phyloP scores from a whole-genome alignment of 2,797 vertebrate species.

The Bovichtus variegatus region DNA sequence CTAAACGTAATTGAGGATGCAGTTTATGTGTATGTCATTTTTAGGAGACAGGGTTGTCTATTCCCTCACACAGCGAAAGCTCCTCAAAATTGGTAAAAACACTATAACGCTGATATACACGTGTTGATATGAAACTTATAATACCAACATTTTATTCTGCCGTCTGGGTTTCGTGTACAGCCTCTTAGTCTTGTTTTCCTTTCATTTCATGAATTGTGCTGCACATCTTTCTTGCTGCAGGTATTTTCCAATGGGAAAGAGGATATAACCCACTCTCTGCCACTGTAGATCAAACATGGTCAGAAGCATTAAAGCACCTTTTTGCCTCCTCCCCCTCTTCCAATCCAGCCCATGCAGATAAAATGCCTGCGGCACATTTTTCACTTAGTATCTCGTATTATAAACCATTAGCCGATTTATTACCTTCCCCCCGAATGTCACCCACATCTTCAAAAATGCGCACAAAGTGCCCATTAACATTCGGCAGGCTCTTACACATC shows the following conservation, averaged over 20 bases:
- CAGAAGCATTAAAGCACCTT: not conserved
- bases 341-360: not conserved
- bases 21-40: too few relatives aligned
- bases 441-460: constrained; percentile 6
- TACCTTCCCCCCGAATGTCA: not conserved
- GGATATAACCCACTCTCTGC: accelerated
- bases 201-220: not conserved
- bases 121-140: too few relatives aligned
- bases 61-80: too few relatives aligned
- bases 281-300: not conserved
- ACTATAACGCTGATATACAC: too few relatives aligned
- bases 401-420: not conserved
- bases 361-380: not conserved
- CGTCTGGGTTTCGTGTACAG: not conserved
- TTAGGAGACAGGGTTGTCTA: too few relatives aligned
- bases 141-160: too few relatives aligned
- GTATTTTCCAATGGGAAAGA: not conserved
- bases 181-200: not conserved
- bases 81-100: too few relatives aligned
- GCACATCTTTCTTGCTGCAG: not conserved
- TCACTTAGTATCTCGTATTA: not conserved
- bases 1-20: too few relatives aligned
- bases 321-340: too few relatives aligned
- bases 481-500: not conserved
- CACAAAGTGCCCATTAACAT: not conserved